phyloP scores from a whole-genome alignment of 2,113 vertebrate genomes.

The Oceanites oceanicus region DNA sequence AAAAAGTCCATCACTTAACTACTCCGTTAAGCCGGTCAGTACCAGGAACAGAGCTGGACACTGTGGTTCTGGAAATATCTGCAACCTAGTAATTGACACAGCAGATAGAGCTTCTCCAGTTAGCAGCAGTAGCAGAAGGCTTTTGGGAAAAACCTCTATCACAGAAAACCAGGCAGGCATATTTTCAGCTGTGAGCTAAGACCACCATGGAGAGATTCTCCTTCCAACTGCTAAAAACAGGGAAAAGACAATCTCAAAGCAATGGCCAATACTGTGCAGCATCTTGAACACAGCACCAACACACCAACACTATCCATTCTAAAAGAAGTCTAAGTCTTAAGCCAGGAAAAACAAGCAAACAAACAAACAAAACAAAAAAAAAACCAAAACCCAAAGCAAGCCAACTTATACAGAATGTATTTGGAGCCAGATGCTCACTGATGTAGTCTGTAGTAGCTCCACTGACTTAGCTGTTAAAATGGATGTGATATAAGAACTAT shows the following conservation, averaged over 20 bases:
- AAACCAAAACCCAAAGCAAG: background rate
- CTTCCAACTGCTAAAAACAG: background rate
- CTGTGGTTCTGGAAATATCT: background rate
- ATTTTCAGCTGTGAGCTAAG: background rate
- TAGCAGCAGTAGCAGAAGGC: background rate
- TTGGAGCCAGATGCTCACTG: background rate
- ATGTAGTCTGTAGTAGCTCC: background rate
- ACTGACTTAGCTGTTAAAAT: background rate
- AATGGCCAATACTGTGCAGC: background rate
- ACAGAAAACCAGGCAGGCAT: background rate
- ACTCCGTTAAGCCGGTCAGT: background rate
- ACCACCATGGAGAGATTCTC: background rate
- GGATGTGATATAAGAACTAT: background rate
- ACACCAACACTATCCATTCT: background rate
- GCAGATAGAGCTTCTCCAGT: background rate
- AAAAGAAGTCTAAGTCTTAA: background rate
- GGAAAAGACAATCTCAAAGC: background rate
- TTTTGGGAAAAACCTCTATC: background rate
- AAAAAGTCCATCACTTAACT: background rate
- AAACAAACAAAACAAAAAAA: background rate
- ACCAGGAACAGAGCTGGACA: background rate
- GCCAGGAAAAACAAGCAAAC: background rate
- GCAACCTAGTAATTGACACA: background rate
- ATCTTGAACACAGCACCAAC: background rate
- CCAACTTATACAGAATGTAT: rapidly evolving